These are phyloP conservation scores for Doryteuthis pealeii DNA, from an alignment of 1,140 invertebrate genomes.

Conservation along the genomic window DNA sequence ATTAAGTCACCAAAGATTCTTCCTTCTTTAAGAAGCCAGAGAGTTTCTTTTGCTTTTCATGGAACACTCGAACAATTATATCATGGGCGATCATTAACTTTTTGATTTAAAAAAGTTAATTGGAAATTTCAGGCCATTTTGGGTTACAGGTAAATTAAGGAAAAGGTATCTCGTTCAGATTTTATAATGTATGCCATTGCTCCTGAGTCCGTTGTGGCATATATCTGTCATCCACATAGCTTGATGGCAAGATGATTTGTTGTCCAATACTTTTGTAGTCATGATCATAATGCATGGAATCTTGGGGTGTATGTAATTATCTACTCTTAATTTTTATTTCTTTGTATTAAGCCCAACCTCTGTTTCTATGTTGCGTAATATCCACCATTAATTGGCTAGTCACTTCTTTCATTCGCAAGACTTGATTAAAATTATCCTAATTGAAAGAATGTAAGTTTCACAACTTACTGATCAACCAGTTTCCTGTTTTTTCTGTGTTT, in stretches of 20 bases:
- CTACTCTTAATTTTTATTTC: background rate
- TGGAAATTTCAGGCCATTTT: background rate
- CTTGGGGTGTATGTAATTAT: background rate
- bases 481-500: no score
- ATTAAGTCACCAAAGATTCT: background rate
- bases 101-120: background rate
- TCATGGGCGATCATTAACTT: background rate
- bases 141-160: background rate
- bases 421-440: background rate
- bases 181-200: background rate
- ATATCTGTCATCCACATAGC: background rate
- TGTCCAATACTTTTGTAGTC: background rate
- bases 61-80: background rate
- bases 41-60: no score
- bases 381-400: background rate
- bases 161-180: background rate
- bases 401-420: background rate
- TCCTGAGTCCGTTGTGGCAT: background rate
- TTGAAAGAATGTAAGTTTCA: no score
- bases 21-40: background rate
- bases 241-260: background rate
- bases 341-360: background rate
- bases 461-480: no score
- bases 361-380: background rate
- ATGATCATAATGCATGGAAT: background rate